Base-by-base conservation (phyloP, 2,113 vertebrate genomes). In the Acrocephalus arundinaceus region DNA sequence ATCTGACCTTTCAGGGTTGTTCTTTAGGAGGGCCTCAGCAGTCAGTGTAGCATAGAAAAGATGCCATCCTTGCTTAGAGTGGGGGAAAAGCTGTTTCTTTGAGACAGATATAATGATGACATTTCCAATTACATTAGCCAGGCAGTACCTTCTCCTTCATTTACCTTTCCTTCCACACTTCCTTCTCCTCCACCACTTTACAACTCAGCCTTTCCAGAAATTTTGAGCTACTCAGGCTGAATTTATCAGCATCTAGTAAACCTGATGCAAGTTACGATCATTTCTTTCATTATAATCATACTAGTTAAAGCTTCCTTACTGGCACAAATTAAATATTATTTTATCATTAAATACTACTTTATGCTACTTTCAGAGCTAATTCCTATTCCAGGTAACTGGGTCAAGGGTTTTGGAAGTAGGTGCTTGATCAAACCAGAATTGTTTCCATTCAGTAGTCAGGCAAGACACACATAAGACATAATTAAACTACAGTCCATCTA, bases 381-480 rank as follows among this genome's bases (percentile, higher is more conserved):
- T 80, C 24, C 9, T 41, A 15, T 48, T 73, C 19, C 43, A 67
- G 8, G 37, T 8, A 73, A 9, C 5, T 2, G 28, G 15, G 8
- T 1, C 7, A 6, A 37, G 20, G 8, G 31, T 33, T 58, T 70
- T 59, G 11, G 59, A 91, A 87, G 65, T 6, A 61, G 14, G 16
- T 33, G 7, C 3, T 3, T 37, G 22, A 41, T 37, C 12, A 76
- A 73, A 51, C 3, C 33, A 43, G 2, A 3, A 24, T 0, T 67
- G 33, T 15, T 19, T 63, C 6, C 7, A 21, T 9, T 28, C 46
- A 58, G 8, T 20, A 21, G 20, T 67, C 2, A 0, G 61, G 21
- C 13, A 80, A 87, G 58, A 48, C 18, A 9, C 9, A 21, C 1
- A 1, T 15, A 31, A 37, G 21, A 46, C 7, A 17, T 8, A 28